Base-by-base conservation (phyloP, 1,140 invertebrate genomes). In the Calephelis nemesis region DNA sequence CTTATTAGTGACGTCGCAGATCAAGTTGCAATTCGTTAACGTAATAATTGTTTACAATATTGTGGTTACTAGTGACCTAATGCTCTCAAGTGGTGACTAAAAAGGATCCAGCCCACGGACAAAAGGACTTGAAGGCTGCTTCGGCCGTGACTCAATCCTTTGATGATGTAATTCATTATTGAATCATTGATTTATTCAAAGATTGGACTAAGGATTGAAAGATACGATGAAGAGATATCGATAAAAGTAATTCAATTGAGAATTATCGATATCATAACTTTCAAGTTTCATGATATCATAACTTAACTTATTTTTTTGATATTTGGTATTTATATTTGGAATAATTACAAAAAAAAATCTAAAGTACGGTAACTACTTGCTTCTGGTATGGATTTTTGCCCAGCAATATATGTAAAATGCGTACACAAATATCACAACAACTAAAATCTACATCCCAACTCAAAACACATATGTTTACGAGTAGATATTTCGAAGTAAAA, bases 81-180 rank as follows among this genome's bases (percentile, higher is more conserved):
- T 54, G 52, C 52, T 54, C 52, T 54, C 52, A 54, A 54, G 52
- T 54, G 52, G 52, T 54, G 52, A 54, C 52, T 54, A 54, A 54
- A 54, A 54, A 54, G 52, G 52, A 54, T 54, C 52, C 52, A 54
- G 15, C 52, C 52, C 52, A 54, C 52, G 15, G 52, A 54, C 52
- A 19, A 54, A 54, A 54, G 52, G 52, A 54, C 52, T 54, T 54
- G 52, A 54, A 54, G 50, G 50, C 19, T 52, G 52, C 52, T 9
- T 19, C 19, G 52, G 52, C 52, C 52, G 15, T 54, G 52, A 54
- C 52, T 54, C 52, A 54, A 54, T 54, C 52, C 52, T 54, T 54
- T 13, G 52, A 19, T 54, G 52, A 54, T 54, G 52, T 54, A 54
- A 54, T 15, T 54, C 52, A 30, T 54, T 19, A 54, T 54, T 54